phyloP scores from a whole-genome alignment of 2,797 vertebrate species.

The Ambastaia sidthimunki region DNA sequence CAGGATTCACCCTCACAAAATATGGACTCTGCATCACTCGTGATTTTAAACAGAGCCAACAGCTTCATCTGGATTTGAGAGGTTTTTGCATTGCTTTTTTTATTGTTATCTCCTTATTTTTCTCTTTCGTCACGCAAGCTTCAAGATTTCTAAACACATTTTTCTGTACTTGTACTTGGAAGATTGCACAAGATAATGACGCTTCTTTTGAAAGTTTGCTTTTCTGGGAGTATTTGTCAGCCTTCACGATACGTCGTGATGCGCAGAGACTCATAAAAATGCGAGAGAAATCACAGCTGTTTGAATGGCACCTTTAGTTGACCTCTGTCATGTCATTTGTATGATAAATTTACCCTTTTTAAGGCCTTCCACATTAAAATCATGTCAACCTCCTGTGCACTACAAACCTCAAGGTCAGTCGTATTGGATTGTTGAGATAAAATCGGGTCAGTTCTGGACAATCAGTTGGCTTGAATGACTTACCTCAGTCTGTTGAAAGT shows the following conservation, averaged over 20 bases:
- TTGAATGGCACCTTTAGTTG: slow-evolving; percentile 40
- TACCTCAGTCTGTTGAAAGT: background rate
- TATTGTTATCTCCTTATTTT: slow-evolving; percentile 38
- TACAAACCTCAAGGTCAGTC: slow-evolving; percentile 10
- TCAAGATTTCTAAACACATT: slow-evolving; percentile 46
- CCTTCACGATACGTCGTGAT: slow-evolving; percentile 30
- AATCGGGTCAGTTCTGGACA: background rate
- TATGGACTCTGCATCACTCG: slow-evolving; percentile 53
- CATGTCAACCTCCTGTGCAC: slow-evolving; percentile 7
- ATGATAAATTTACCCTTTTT: background rate
- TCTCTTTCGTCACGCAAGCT: slow-evolving; percentile 50
- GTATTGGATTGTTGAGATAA: slow-evolving; percentile 17
- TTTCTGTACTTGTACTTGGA: slow-evolving; percentile 50
- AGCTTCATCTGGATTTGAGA: slow-evolving; percentile 59
- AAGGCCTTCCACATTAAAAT: slow-evolving; percentile 12
- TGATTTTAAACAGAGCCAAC: slow-evolving; percentile 54
- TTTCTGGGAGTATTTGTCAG: slow-evolving; percentile 62
- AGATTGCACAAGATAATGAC: slow-evolving; percentile 69
- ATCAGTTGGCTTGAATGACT: background rate
- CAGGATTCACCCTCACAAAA: slow-evolving; percentile 15
- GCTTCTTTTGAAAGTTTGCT: slow-evolving; percentile 50
- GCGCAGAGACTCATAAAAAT: slow-evolving; percentile 32
- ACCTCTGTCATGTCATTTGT: slow-evolving; percentile 2
- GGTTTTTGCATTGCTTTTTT: slow-evolving; percentile 56
- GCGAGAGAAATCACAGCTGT: slow-evolving; percentile 52